Base-by-base conservation (phyloP, 2,888 invertebrate species). In the Stegophylla sp. region DNA sequence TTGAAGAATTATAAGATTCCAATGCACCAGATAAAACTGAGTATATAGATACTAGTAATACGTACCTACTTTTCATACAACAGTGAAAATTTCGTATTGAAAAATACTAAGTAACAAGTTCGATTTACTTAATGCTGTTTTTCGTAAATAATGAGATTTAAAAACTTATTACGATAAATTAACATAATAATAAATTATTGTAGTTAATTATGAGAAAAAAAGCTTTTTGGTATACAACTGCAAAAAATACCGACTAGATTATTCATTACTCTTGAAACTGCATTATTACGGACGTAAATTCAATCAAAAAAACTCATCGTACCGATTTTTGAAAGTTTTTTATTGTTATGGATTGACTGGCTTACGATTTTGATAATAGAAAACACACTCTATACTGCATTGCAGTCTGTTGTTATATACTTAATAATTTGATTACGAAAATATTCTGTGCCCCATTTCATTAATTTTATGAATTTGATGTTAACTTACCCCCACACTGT, bases 301-400 rank as follows among this genome's bases (percentile, higher is more conserved):
- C 43, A 66, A 66, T 66, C 23, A 34, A 66, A 34, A 66, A 66
- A 66, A 66, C 45, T 66, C 23, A 9, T 15, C 45, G 43, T 13
- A 15, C 7, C 3, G 15, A 23, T 66, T 66, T 9, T 0, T 43
- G 15, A 23, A 66, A 66, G 64, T 66, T 66, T 64, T 64, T 15
- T 15, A 66, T 66, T 66, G 43, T 66, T 66, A 23, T 45, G 23
- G 23, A 23, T 66, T n/a, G 43, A 66, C 43, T 45, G 3, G 17
- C 23, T 66, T 43, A 20, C 0, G 43, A 15, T 43, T 66, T 66
- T 15, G 23, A 66, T 66, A 43, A 43, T 66, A 23, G 15, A 66
- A 43, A 45, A 17, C 43, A 34, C 7, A 34, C 34, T 34, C 7
- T 5, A 34, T 34, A 34, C 7, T 34, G 34, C 34, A 34, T 7